phyloP scores from a whole-genome alignment of 1,140 invertebrate species.

The Drosophila sturtevanti region DNA sequence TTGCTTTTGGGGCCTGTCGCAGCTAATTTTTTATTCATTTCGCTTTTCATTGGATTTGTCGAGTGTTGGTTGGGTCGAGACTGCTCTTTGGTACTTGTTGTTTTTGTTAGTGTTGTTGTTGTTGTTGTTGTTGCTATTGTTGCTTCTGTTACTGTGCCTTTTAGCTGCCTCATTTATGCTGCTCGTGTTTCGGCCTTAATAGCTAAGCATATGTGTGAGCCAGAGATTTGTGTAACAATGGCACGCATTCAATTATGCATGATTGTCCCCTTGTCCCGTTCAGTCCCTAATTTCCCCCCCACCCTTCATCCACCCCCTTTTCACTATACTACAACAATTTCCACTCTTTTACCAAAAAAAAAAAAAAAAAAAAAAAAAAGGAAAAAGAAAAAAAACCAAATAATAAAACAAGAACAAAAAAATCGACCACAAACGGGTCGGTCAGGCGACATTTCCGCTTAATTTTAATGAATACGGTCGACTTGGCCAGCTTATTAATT shows the following conservation, averaged over 20 bases:
- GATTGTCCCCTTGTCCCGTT: too few species aligned
- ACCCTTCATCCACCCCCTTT: background rate
- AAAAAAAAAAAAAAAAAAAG: too few species aligned
- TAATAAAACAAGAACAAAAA: too few species aligned
- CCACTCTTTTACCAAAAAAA: background rate
- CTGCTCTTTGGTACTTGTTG: too few species aligned
- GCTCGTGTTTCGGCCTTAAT: conserved; percentile 40
- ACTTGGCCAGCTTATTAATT: conserved; percentile 53
- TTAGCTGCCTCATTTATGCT: conserved; percentile 46
- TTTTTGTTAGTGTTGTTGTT: too few species aligned
- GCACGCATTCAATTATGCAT: conserved; percentile 71
- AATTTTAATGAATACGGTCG: conserved; percentile 69
- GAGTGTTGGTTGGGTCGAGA: background rate
- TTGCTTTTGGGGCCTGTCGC: conserved; percentile 18
- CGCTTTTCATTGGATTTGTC: conserved; percentile 46
- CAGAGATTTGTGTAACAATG: conserved; percentile 55
- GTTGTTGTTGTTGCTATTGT: background rate
- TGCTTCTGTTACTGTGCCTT: background rate
- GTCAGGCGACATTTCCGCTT: conserved; percentile 36
- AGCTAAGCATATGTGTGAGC: conserved; percentile 42
- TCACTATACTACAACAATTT: background rate
- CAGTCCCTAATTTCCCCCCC: background rate
- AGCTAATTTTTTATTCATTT: conserved; percentile 75
- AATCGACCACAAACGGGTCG: too few species aligned
- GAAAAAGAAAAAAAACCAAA: too few species aligned